These are phyloP conservation scores for Phalera bucephala DNA, from an alignment of 2,888 invertebrate species.

Conservation along the genomic window DNA sequence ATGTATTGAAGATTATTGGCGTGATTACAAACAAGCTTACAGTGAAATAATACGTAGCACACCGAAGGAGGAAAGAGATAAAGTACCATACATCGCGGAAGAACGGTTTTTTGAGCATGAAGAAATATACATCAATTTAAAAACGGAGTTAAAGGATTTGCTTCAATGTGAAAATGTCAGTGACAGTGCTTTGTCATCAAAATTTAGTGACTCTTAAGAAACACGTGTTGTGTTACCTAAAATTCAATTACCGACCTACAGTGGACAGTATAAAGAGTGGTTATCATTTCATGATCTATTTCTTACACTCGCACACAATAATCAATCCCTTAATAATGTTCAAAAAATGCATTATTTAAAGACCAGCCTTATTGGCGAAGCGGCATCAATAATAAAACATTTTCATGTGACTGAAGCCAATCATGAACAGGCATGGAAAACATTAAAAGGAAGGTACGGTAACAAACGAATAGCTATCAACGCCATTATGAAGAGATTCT, in stretches of 20 bases:
- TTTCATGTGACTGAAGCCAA: conserved; percentile 1
- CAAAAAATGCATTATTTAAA: conserved; percentile 2
- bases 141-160: too few relatives aligned
- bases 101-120: too few relatives aligned
- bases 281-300: conserved; percentile 1
- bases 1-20: too few relatives aligned
- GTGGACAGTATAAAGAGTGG: conserved; percentile 1
- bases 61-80: too few relatives aligned
- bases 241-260: conserved; percentile 1
- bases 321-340: background rate
- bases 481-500: background rate
- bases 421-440: background rate
- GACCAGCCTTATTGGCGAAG: background rate
- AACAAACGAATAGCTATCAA: conserved; percentile 2
- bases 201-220: too few relatives aligned
- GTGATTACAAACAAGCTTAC: too few relatives aligned
- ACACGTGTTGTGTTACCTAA: conserved; percentile 1
- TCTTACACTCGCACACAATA: background rate
- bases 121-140: too few relatives aligned
- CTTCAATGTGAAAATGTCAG: too few relatives aligned
- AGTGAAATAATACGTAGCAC: too few relatives aligned
- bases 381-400: conserved; percentile 1
- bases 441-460: background rate
- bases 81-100: too few relatives aligned
- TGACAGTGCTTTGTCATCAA: too few relatives aligned